phyloP scores from a whole-genome alignment of 1,140 invertebrate genomes.

The Pristionchus pacificus region DNA sequence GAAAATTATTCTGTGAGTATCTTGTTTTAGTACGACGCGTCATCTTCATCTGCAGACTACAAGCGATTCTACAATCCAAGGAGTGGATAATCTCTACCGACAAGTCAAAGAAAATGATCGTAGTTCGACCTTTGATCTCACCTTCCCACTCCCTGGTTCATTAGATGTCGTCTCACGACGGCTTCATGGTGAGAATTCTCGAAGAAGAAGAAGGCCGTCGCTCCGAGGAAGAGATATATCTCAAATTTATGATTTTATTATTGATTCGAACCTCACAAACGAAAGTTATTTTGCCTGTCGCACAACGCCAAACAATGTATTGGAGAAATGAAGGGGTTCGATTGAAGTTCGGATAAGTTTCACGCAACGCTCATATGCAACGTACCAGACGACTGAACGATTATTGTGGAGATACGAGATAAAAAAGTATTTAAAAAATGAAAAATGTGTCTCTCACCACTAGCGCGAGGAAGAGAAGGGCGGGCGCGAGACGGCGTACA shows the following conservation, averaged over 20 bases:
- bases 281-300: no score
- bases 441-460: no score
- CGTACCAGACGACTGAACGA: no score
- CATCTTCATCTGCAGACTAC: no score
- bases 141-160: constrained; percentile 29
- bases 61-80: constrained; percentile 1
- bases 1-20: no score
- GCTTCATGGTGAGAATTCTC: constrained; percentile 26
- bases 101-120: neutral
- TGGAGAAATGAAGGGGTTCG: no score
- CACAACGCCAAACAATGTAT: no score
- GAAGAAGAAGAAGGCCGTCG: constrained; percentile 25
- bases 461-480: neutral
- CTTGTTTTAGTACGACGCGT: no score
- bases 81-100: neutral
- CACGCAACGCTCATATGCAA: no score
- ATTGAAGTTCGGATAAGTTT: no score
- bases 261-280: neutral
- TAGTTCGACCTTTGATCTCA: constrained; percentile 5
- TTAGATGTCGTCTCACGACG: constrained; percentile 22
- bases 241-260: neutral
- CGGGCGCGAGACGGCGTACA: neutral
- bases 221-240: constrained; percentile 31
- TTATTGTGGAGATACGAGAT: no score
- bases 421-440: no score